Conservation (phyloP, 2,888 invertebrate genomes). For the Balanococcus diminutus region DNA sequence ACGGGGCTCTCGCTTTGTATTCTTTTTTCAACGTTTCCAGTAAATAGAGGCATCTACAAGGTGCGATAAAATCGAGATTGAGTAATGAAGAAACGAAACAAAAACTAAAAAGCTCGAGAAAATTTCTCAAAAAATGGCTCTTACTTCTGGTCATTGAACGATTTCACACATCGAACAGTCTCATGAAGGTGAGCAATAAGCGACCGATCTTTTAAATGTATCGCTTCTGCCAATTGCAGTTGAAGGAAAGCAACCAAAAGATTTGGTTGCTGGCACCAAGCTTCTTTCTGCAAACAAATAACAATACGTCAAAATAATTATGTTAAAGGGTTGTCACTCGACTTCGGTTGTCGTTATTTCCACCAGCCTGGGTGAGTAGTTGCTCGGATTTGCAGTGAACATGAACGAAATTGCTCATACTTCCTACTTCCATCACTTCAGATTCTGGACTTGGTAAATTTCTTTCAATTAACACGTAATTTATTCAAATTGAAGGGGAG, state of each 20-base stretch:
- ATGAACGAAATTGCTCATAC: no score
- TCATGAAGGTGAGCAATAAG: slow-evolving; percentile 81
- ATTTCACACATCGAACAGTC: slow-evolving; percentile 77
- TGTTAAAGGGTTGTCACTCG: no score
- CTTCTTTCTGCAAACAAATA: slow-evolving; percentile 54
- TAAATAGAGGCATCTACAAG: slow-evolving; percentile 72
- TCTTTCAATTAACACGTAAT: no score
- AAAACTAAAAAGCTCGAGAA: slow-evolving; percentile 14
- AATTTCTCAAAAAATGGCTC: no score
- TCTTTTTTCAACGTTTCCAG: slow-evolving; percentile 78
- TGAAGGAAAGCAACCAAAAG: slow-evolving; percentile 71
- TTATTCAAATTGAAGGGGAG: no score
- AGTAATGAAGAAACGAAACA: not conserved
- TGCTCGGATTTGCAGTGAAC: no score
- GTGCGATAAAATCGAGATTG: not conserved
- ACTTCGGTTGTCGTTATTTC: no score
- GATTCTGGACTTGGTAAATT: no score
- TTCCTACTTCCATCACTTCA: no score
- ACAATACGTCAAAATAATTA: no score
- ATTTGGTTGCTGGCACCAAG: slow-evolving; percentile 61
- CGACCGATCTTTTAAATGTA: slow-evolving; percentile 77
- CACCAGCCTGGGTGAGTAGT: no score
- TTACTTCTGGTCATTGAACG: slow-evolving; percentile 71
- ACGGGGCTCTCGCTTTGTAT: slow-evolving; percentile 76
- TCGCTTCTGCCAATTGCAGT: slow-evolving; percentile 80